A percentile compares a stretch with the other conserved stretches of the same genome.
These are phyloP conservation scores for Daktulosphaira vitifoliae DNA, from an alignment of 1,140 invertebrate species.

Conservation along the genomic window DNA sequence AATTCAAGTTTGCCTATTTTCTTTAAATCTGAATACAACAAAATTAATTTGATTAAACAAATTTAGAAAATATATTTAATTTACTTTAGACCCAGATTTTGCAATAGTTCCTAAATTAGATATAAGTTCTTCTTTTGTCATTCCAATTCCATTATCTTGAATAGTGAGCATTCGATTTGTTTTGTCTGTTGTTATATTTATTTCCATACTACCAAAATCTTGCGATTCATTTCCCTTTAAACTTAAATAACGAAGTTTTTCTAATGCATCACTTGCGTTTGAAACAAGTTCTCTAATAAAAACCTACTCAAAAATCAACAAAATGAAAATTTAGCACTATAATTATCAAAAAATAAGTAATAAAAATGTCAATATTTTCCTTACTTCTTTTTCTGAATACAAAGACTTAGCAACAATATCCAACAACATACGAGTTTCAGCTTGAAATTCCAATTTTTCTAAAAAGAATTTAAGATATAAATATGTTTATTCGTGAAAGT, in stretches of 20 bases:
- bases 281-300: constrained; percentile 94
- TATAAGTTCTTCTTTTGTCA: constrained; percentile 85
- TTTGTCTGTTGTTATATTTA: constrained; percentile 83
- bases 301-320: constrained; percentile 51
- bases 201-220: constrained; percentile 59
- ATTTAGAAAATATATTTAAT: too few species aligned
- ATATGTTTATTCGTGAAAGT: too few species aligned
- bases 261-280: constrained; percentile 93
- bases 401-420: constrained; percentile 95
- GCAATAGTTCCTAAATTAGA: constrained; percentile 92
- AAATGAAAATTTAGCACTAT: neutral
- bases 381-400: constrained; percentile 94
- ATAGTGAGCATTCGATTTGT: constrained; percentile 74
- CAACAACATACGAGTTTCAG: constrained; percentile 88
- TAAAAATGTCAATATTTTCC: too few species aligned
- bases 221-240: constrained; percentile 51
- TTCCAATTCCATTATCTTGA: constrained; percentile 88
- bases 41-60: too few species aligned
- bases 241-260: constrained; percentile 74
- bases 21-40: too few species aligned
- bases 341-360: neutral
- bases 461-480: too few species aligned
- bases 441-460: constrained; percentile 69
- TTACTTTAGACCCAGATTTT: constrained; percentile 84
- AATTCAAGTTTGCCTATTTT: too few species aligned